A percentile compares a stretch with the other conserved stretches of the same genome.
These are phyloP conservation scores for Pteronotus mesoamericanus DNA, from an alignment of 2,797 vertebrate species.

Conservation along the genomic window DNA sequence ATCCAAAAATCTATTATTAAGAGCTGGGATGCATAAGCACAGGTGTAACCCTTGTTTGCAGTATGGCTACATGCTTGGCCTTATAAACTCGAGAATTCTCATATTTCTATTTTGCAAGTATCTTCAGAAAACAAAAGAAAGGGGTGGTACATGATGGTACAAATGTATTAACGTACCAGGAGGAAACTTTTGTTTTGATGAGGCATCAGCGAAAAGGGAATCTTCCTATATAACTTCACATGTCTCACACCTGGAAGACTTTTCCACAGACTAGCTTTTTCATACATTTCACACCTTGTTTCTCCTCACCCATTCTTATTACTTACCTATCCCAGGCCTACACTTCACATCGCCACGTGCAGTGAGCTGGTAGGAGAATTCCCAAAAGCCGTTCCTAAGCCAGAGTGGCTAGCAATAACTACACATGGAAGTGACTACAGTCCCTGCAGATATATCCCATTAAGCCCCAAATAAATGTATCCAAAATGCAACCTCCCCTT, in stretches of 20 bases:
- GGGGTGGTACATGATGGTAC: not conserved
- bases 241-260: not conserved
- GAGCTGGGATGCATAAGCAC: not conserved
- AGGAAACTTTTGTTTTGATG: not conserved
- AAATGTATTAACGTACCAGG: not conserved
- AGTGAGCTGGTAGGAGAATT: not conserved
- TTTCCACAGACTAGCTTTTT: not conserved
- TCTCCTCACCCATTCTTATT: not conserved
- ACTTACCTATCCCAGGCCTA: not conserved
- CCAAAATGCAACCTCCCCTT: not conserved
- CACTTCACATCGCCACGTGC: fast-evolving
- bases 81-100: not conserved
- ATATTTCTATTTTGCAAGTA: not conserved
- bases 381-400: not conserved
- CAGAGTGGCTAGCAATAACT: not conserved
- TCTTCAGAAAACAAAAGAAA: not conserved
- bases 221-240: not conserved
- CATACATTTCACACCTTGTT: not conserved
- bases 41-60: not conserved
- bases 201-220: not conserved
- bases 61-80: not conserved
- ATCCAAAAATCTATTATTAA: conserved; percentile 6
- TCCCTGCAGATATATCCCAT: not conserved
- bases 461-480: not conserved
- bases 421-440: not conserved